phyloP scores from a whole-genome alignment of 2,888 invertebrate genomes.

The Tinea semifulvella region DNA sequence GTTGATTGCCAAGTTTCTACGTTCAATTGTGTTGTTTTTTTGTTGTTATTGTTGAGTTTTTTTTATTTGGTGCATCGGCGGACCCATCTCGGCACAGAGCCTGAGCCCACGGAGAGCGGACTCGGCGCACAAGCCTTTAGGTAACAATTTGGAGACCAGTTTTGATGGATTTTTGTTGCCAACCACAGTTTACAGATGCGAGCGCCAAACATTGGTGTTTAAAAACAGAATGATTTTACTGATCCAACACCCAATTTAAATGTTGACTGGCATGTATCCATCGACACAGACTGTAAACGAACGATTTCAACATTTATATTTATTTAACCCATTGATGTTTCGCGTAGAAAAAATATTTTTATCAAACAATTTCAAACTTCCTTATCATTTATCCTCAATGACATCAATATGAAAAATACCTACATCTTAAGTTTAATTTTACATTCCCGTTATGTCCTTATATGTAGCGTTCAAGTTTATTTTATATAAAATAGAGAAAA shows the following conservation, averaged over 20 bases:
- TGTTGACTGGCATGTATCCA: conserved; percentile 1
- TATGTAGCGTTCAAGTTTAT: neutral
- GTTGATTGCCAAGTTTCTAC: conserved; percentile 54
- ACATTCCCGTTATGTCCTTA: no score
- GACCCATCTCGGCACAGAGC: conserved; percentile 49
- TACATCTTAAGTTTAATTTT: no score
- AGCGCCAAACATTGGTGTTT: conserved; percentile 5
- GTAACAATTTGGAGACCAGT: conserved; percentile 41
- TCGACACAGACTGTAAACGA: neutral
- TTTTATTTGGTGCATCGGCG: conserved; percentile 65
- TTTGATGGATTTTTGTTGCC: conserved; percentile 14
- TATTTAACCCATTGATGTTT: neutral
- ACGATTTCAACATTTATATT: neutral
- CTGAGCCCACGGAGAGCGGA: conserved; percentile 53
- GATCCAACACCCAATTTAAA: neutral
- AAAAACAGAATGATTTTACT: neutral
- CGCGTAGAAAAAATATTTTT: no score
- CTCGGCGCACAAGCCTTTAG: conserved; percentile 60
- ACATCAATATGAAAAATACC: no score
- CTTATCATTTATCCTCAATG: no score
- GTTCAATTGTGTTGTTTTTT: conserved; percentile 53
- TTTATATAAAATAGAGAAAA: neutral
- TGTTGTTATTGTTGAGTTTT: conserved; percentile 63
- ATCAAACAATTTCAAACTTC: no score
- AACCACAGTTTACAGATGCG: conserved; percentile 20